These are phyloP conservation scores for Mya arenaria DNA, from an alignment of 1,140 invertebrate genomes.

Conservation along the genomic window DNA sequence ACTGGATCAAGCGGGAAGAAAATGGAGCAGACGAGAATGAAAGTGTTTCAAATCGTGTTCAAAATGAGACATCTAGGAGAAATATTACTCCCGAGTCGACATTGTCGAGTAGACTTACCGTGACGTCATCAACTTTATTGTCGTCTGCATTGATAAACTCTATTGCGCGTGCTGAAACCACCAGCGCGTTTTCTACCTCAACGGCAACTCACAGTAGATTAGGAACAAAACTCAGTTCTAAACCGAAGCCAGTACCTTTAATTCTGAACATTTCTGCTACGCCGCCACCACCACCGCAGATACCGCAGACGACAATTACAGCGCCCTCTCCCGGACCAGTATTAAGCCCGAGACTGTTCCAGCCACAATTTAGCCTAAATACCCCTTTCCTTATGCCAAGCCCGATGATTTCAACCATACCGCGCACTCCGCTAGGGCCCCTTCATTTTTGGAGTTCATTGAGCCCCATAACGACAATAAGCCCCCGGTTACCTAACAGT, in stretches of 20 bases:
- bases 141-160: too few relatives aligned
- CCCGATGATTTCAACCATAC: too few relatives aligned
- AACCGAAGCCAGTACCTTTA: background rate
- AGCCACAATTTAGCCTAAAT: too few relatives aligned
- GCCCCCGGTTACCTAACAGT: background rate
- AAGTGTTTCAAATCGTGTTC: conserved; percentile 43
- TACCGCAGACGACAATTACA: background rate
- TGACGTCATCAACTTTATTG: too few relatives aligned
- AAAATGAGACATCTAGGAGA: conserved; percentile 15
- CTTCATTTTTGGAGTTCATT: background rate
- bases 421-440: background rate
- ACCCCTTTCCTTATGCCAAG: too few relatives aligned
- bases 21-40: too few relatives aligned
- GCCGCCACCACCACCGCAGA: background rate
- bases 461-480: background rate
- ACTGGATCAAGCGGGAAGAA: conserved; percentile 4
- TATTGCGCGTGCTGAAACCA: too few relatives aligned
- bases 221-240: background rate
- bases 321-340: background rate
- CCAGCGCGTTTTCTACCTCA: too few relatives aligned
- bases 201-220: too few relatives aligned
- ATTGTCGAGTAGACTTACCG: too few relatives aligned
- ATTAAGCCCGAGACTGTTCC: background rate
- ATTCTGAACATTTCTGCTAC: background rate
- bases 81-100: conserved; percentile 30